Percentiles rank a stretch among this genome's conserved stretches.
Conservation (phyloP, 2,113 vertebrate species). For the Taxidea taxus region DNA sequence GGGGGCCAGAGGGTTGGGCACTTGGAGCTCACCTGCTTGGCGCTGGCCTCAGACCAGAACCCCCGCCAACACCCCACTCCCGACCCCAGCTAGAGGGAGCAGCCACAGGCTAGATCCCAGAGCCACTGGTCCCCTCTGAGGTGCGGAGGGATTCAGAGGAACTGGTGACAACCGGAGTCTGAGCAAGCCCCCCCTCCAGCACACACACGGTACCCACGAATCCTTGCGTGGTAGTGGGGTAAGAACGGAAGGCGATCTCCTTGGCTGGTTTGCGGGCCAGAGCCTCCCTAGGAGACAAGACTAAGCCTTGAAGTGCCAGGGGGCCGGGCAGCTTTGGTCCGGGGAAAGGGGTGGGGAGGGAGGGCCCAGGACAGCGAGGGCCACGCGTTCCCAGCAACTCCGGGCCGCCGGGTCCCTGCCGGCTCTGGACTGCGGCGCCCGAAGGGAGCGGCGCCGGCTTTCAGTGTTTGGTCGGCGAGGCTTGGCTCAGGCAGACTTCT, state of each 20-base stretch:
- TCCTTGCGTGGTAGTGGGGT: not conserved
- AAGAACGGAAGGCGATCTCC: not conserved
- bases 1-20: accelerated
- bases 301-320: accelerated
- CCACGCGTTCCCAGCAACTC: not conserved
- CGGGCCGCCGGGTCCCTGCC: not conserved
- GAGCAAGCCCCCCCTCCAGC: not conserved
- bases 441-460: not conserved
- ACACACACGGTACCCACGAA: not conserved
- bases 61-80: not conserved
- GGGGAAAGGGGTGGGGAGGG: accelerated
- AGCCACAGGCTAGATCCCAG: not conserved
- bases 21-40: not conserved
- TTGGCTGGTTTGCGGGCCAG: not conserved
- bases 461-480: not conserved
- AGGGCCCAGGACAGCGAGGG: accelerated
- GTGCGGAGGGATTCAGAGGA: not conserved
- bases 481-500: not conserved
- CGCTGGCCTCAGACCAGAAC: accelerated
- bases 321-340: not conserved
- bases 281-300: not conserved
- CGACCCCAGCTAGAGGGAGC: not conserved
- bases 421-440: not conserved
- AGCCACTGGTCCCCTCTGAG: not conserved
- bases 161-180: not conserved